Percentiles rank a stretch among this genome's conserved stretches.
Conservation (phyloP, 2,888 invertebrate species). For the Tribolium freemani region DNA sequence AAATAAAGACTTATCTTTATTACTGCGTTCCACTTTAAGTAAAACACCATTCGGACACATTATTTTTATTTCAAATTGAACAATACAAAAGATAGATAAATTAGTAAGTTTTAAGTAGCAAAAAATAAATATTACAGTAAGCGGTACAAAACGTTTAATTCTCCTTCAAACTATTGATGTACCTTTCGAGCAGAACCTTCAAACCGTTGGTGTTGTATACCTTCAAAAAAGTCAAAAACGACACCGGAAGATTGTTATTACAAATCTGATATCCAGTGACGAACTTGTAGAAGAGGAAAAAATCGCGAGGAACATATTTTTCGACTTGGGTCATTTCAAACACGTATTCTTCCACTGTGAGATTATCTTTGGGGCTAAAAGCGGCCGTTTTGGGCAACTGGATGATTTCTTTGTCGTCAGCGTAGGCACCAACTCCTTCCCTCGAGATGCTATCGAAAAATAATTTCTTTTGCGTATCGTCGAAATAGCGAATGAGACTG, state of each 20-base stretch:
- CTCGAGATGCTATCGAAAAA: conserved; percentile 50
- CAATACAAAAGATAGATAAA: conserved; percentile 11
- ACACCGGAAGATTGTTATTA: conserved; percentile 56
- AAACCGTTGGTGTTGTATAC: conserved; percentile 59
- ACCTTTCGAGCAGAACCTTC: conserved; percentile 19
- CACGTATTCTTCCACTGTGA: conserved; percentile 55
- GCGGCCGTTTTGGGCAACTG: conserved; percentile 45
- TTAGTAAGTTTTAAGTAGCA: conserved; percentile 2
- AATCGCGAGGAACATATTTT: conserved; percentile 52
- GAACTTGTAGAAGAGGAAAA: conserved; percentile 57
- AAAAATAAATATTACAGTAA: not conserved
- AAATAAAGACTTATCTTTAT: not conserved
- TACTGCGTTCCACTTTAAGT: not conserved
- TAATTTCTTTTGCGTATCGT: conserved; percentile 52
- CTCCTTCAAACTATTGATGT: conserved; percentile 28
- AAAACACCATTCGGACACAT: not conserved
- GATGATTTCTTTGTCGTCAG: conserved; percentile 48
- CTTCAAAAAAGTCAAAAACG: conserved; percentile 58
- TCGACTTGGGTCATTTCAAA: conserved; percentile 54
- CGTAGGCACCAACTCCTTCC: conserved; percentile 20
- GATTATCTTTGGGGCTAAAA: conserved; percentile 51
- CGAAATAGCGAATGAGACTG: conserved; percentile 54
- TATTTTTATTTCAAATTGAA: conserved; percentile 13
- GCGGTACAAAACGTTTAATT: too few relatives aligned
- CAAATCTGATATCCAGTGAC: conserved; percentile 60